These are phyloP conservation scores for Dryomyza anilis DNA, from an alignment of 2,888 invertebrate genomes.

Conservation along the genomic window DNA sequence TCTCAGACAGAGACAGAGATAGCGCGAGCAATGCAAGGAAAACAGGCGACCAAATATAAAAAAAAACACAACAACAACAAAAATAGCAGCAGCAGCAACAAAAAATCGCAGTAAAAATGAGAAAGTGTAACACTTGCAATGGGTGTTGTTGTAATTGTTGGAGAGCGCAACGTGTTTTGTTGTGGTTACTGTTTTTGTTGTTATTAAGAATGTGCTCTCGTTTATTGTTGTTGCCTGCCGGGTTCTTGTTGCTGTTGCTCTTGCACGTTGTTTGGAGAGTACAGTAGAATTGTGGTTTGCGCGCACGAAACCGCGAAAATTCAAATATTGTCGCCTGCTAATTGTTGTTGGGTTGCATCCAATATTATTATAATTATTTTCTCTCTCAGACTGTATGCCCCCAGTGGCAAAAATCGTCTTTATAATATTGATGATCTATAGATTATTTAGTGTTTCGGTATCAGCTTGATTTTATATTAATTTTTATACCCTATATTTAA, in stretches of 20 bases:
- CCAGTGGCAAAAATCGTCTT: too few relatives aligned
- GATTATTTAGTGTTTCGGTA: background rate
- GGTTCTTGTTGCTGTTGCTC: background rate
- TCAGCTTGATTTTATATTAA: background rate
- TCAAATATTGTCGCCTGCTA: conserved; percentile 10
- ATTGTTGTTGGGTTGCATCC: background rate
- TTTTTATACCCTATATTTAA: too few relatives aligned
- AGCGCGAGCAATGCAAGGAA: background rate
- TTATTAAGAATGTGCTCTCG: background rate
- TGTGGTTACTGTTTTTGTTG: background rate
- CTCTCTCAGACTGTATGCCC: background rate
- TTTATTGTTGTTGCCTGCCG: background rate
- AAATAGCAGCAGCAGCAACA: background rate
- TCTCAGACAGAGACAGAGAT: conserved; percentile 12
- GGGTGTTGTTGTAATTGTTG: background rate
- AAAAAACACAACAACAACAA: background rate
- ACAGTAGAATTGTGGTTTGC: background rate
- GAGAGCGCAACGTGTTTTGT: background rate
- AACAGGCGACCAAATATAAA: background rate
- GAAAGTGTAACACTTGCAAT: conserved; percentile 24
- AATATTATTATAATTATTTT: background rate
- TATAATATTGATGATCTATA: background rate
- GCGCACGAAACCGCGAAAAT: conserved; percentile 5
- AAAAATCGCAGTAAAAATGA: conserved; percentile 17
- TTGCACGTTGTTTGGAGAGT: background rate